phyloP scores from a whole-genome alignment of 2,797 vertebrate genomes.

The Acomys russatus region DNA sequence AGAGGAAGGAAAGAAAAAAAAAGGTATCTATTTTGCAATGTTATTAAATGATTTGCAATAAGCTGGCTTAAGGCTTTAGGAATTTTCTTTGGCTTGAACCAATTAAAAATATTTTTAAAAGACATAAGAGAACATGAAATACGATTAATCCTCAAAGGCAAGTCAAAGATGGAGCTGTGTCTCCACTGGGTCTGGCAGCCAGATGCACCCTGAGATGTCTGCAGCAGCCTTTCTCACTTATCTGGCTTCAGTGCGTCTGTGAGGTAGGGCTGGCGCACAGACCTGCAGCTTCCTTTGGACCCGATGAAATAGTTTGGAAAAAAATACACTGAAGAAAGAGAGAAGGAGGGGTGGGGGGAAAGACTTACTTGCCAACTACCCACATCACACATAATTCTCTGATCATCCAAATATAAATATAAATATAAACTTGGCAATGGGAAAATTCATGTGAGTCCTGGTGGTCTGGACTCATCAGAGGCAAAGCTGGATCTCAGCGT shows the following conservation, averaged over 20 bases:
- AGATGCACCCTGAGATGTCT: slow-evolving; percentile 85
- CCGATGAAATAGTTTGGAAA: slow-evolving; percentile 78
- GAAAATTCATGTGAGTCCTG: slow-evolving; percentile 88
- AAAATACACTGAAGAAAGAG: slow-evolving; percentile 82
- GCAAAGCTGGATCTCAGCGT: slow-evolving; percentile 81
- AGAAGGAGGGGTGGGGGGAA: background rate
- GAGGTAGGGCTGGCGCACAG: slow-evolving; percentile 66
- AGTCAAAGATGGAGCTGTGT: slow-evolving; percentile 82
- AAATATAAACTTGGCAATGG: slow-evolving; percentile 84
- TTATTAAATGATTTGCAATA: slow-evolving; percentile 88
- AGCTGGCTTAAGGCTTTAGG: slow-evolving; percentile 87
- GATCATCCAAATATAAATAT: slow-evolving; percentile 89
- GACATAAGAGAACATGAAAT: slow-evolving; percentile 84
- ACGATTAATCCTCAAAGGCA: slow-evolving; percentile 88
- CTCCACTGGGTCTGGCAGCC: slow-evolving; percentile 87
- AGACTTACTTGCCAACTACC: slow-evolving; percentile 84
- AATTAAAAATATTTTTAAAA: slow-evolving; percentile 84
- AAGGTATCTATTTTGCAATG: slow-evolving; percentile 85
- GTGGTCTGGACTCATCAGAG: slow-evolving; percentile 89
- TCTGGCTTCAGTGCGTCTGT: slow-evolving; percentile 50
- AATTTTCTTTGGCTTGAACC: slow-evolving; percentile 87
- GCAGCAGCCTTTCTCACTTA: background rate
- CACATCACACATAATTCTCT: slow-evolving; percentile 85
- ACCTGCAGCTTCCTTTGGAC: slow-evolving; percentile 84
- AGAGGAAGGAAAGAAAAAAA: slow-evolving; percentile 77